Conservation (phyloP, 2,113 vertebrate species). For the Pachypanchax playfairii region DNA sequence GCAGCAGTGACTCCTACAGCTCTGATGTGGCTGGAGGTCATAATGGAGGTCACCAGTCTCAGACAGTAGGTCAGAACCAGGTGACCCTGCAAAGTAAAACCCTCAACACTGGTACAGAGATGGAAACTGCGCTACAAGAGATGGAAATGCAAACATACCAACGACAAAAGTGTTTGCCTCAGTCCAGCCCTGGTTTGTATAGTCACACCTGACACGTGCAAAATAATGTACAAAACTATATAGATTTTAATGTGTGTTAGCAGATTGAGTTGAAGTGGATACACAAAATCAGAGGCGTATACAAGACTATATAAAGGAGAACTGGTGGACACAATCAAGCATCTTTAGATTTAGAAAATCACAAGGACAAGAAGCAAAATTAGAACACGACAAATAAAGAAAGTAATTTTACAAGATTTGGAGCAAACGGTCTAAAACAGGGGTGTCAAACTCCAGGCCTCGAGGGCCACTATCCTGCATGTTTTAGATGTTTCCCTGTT, state of each 20-base stretch:
- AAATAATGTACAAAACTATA: background rate
- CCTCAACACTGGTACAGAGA: slow-evolving; percentile 47
- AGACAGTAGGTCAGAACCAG: slow-evolving; percentile 56
- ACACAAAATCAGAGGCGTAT: no score
- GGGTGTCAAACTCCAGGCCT: no score
- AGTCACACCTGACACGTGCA: background rate
- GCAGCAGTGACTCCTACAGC: slow-evolving; percentile 68
- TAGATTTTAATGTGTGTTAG: background rate
- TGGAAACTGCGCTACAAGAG: slow-evolving; percentile 49
- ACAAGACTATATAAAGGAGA: no score
- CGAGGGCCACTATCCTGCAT: no score
- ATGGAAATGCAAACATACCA: slow-evolving; percentile 57
- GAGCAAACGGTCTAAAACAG: no score
- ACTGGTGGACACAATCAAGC: no score
- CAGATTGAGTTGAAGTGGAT: background rate
- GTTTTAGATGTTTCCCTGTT: no score
- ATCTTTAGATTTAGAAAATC: background rate
- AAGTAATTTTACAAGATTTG: no score
- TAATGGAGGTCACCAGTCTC: slow-evolving; percentile 40
- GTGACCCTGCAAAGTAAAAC: slow-evolving; percentile 35
- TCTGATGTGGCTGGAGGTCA: slow-evolving; percentile 65
- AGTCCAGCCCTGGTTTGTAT: slow-evolving; percentile 68
- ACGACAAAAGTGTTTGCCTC: slow-evolving; percentile 45
- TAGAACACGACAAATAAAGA: background rate
- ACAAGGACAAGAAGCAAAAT: background rate